These are phyloP conservation scores for Channallabes apus DNA, from an alignment of 2,797 vertebrate species.

Conservation along the genomic window DNA sequence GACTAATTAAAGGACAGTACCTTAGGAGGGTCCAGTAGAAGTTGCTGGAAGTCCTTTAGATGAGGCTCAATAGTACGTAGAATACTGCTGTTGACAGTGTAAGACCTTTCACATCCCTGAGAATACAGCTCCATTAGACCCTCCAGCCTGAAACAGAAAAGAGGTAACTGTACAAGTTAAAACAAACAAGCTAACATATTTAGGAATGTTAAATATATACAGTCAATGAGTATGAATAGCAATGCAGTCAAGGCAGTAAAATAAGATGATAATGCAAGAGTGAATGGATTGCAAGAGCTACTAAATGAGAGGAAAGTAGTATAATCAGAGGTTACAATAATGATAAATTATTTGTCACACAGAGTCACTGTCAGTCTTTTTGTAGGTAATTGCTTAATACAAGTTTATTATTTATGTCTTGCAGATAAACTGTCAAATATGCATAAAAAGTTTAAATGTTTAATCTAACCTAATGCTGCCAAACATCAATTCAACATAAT, in stretches of 20 bases:
- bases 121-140: slow-evolving; percentile 93
- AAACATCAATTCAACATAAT: no score
- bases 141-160: slow-evolving; percentile 78
- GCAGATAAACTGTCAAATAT: no score
- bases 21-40: slow-evolving; percentile 93
- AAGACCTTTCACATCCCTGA: slow-evolving; percentile 93
- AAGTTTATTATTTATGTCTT: no score
- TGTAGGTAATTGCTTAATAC: no score
- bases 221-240: background rate
- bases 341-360: background rate
- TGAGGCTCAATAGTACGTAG: slow-evolving; percentile 89
- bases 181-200: background rate
- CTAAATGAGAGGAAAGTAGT: background rate
- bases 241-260: background rate
- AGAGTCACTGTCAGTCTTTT: background rate
- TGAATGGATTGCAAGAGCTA: no score
- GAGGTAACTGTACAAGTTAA: background rate
- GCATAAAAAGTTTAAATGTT: no score
- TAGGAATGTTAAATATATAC: background rate
- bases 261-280: no score
- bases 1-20: slow-evolving; percentile 63
- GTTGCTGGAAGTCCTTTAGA: slow-evolving; percentile 95
- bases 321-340: background rate
- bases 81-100: slow-evolving; percentile 89
- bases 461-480: no score